Evolutionary conservation across 1,140 invertebrate genomes (phyloP), one percentile per base, ranked within the genome.

Genomic region (Heliothis subflexa): DNA sequence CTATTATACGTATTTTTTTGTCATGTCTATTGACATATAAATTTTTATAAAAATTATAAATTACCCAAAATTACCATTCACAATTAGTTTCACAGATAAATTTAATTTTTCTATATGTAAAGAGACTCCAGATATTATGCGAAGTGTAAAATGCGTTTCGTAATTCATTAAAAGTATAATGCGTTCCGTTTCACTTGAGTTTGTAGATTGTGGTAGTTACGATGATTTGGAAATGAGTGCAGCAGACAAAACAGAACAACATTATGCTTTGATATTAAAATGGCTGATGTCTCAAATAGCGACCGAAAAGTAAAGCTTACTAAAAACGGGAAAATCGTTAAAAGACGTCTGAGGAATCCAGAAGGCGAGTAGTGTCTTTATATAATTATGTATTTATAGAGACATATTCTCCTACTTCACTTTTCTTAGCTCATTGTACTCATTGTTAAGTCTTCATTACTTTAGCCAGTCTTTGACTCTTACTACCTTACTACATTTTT

Each of bases 401-500:
- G 21, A 18, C 14, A 25, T 49, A 33, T 64, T 64, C 3, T 11
- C 1, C 52, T 7, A 13, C 40, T 18, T 45, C 13, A 40, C 25
- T 71, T 18, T 71, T 54, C 11, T 16, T 40, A n/a, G 40, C 0
- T 49, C 54, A 25, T 33, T 64, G 25, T 33, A 49, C 40, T 21
- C 47, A 45, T 64, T 54, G 59, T 79, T 71, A 71, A 47, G 77
- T 64, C 61, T 59, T 50, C 66, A 64, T 78, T 81, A 49, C 77
- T 59, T 28, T 76, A 84, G 73, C 78, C 77, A 71, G 84, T 86
- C 85, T 85, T 88, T 93, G 93, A 86, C 93, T 92, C 93, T 94
- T 94, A 94, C 83, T 94, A 94, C 93, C 91, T 94, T 94, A 94
- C 83, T 92, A 91, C 90, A 86, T 92, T 88, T 91, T 91, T 89